Conservation (phyloP, 2,113 vertebrate species). For the Tachuris rubrigastra region DNA sequence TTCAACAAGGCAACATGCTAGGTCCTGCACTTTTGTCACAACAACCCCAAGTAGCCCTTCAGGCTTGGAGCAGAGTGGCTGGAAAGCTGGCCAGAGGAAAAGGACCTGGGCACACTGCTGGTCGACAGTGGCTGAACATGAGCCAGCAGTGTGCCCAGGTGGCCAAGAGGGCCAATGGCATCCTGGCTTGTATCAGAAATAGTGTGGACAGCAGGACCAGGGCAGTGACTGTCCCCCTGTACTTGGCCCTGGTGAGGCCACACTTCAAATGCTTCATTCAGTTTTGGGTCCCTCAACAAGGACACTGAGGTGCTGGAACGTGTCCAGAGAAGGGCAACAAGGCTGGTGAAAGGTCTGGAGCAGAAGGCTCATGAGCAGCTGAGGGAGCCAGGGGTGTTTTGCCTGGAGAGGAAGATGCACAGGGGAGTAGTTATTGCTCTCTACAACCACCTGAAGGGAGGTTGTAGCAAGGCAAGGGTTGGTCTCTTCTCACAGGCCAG, state of each 20-base stretch:
- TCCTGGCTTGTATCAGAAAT: neutral
- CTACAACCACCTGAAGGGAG: neutral
- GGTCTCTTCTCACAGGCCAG: neutral
- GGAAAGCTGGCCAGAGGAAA: neutral
- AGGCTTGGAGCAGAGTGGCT: neutral
- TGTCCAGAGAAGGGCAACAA: neutral
- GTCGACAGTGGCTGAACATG: neutral
- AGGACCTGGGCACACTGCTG: neutral
- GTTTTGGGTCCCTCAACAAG: neutral
- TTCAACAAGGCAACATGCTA: neutral
- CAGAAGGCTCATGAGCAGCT: neutral
- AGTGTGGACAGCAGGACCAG: neutral
- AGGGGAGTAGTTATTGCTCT: neutral
- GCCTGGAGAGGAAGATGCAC: neutral
- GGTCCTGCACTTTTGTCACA: neutral
- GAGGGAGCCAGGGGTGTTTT: neutral
- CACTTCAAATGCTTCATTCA: fast-evolving
- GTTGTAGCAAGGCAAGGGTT: neutral
- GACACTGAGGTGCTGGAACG: neutral
- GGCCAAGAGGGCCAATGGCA: neutral
- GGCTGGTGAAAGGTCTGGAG: neutral
- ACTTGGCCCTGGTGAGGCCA: neutral
- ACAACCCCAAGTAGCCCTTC: neutral
- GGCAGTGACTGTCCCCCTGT: neutral
- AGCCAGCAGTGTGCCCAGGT: neutral